Base-by-base conservation (phyloP, 2,888 invertebrate species). In the Coremacera marginata region DNA sequence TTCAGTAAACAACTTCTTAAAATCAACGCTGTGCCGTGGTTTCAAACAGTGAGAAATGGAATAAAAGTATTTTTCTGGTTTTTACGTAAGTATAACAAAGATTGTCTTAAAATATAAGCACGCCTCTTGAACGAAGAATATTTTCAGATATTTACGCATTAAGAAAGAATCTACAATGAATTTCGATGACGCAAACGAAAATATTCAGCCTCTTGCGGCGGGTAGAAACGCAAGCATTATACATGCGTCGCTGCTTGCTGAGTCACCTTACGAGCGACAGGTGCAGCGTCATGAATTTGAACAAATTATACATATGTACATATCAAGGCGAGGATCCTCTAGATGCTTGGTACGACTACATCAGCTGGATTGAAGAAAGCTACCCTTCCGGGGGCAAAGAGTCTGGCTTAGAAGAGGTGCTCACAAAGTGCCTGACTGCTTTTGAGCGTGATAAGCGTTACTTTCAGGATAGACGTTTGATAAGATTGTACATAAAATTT, bases 351-450 rank as follows among this genome's bases (percentile, higher is more conserved):
- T 95, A 94, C 86, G 93, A 94, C 79, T 98, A 97, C 86, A 95
- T 98, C 79, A 92, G 93, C 76, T 98, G 98, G 98, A 93, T 96
- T 70, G 98, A 98, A 86, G 97, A 98, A 88, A 95, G 94, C 85
- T 97, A 92, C 89, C 97, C 97, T 25, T 96, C 95, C 85, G 95
- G 95, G 87, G 97, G 97, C 3, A 94, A 94, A 84, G 95, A 96
- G 84, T 94, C 95, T 11, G 95, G 95, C 76, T 90, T 97, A 79
- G 91, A 92, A 77, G 92, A 92, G 83, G 90, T 96, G 67, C 90
- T 98, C 11, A 94, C 95, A 86, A 93, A 95, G 84, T 98, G 98
- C 87, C 90, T 98, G 74, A 91, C 92, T 52, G 90, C 92, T 83
- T 97, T 97, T 90, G 95, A 96, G 88, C 93, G 94, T 86, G 93